phyloP scores from a whole-genome alignment of 37 sponge, comb jelly and placozoan species.

The Bolinopsis microptera region DNA sequence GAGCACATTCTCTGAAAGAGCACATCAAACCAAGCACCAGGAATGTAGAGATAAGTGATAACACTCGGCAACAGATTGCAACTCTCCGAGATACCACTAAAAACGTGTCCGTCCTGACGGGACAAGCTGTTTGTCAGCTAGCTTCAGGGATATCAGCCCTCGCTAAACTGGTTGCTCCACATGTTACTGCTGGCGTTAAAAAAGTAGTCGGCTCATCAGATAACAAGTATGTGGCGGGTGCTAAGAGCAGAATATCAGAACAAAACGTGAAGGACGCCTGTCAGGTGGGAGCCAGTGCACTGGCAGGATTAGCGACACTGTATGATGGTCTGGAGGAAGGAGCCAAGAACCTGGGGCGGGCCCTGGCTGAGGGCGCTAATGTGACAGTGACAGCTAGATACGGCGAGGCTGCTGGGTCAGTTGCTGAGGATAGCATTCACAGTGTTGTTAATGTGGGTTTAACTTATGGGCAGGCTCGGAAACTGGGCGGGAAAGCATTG shows the following conservation, averaged over 20 bases:
- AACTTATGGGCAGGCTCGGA: constrained; percentile 30
- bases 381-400: constrained; percentile 52
- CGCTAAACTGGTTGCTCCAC: constrained; percentile 40
- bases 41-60: constrained; percentile 61
- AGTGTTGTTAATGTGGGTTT: constrained; percentile 28
- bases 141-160: constrained; percentile 48
- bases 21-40: constrained; percentile 46
- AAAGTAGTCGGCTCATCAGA: background rate
- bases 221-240: constrained; percentile 19
- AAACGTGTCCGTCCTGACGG: constrained; percentile 49
- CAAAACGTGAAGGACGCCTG: constrained; percentile 63
- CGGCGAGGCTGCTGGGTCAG: constrained; percentile 37
- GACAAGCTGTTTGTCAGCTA: constrained; percentile 50
- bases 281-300: constrained; percentile 52
- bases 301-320: constrained; percentile 39
- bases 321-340: constrained; percentile 65
- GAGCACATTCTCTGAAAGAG: constrained; percentile 53
- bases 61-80: constrained; percentile 14
- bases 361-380: constrained; percentile 60
- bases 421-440: constrained; percentile 14
- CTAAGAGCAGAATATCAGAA: constrained; percentile 60
- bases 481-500: constrained; percentile 30
- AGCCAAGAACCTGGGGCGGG: constrained; percentile 33
- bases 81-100: constrained; percentile 4
- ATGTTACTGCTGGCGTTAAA: constrained; percentile 25